Conservation (phyloP, 2,797 vertebrate species). For the Alca torda region DNA sequence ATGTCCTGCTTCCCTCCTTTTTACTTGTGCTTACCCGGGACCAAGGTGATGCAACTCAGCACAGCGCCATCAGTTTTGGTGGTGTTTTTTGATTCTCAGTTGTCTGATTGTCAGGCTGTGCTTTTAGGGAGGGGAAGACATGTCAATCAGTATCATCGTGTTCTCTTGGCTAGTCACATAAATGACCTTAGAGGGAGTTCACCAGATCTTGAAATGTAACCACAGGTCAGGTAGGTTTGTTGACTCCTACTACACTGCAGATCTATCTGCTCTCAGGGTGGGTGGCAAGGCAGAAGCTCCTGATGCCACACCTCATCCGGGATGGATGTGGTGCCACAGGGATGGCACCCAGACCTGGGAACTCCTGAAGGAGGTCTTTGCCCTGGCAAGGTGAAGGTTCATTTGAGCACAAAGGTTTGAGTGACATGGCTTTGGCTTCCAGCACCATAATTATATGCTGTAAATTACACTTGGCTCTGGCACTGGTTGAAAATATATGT, state of each 20-base stretch:
- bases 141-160: rapidly evolving
- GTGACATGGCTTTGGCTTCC: neutral
- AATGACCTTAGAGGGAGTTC: neutral
- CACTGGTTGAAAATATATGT: neutral
- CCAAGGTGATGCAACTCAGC: neutral
- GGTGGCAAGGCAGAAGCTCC: neutral
- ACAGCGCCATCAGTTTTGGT: neutral
- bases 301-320: rapidly evolving
- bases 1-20: neutral
- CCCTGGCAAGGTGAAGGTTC: neutral
- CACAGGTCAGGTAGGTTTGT: neutral
- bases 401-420: neutral
- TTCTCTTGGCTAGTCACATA: neutral
- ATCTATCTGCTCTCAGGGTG: neutral
- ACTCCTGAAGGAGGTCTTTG: neutral
- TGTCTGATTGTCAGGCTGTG: neutral
- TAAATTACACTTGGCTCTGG: neutral
- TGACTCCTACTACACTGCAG: neutral
- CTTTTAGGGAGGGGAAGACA: neutral
- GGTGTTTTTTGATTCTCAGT: neutral
- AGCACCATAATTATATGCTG: neutral
- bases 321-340: neutral
- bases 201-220: neutral
- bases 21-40: neutral
- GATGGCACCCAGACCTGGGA: neutral